phyloP scores from a whole-genome alignment of 2,113 vertebrate species.

The Limnothrissa miodon region DNA sequence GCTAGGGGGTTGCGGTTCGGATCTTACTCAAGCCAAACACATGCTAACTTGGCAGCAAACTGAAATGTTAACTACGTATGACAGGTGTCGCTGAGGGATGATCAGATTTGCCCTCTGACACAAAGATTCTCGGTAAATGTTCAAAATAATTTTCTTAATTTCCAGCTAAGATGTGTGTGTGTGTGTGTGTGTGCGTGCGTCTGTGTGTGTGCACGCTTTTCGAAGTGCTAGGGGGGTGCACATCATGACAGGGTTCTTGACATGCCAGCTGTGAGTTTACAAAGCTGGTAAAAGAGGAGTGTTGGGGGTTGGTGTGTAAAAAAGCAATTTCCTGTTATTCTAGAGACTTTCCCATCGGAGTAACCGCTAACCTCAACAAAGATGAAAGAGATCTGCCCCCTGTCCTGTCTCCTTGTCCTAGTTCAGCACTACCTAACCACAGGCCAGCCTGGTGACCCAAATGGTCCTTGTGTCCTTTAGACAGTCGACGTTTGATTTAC shows the following conservation, averaged over 20 bases:
- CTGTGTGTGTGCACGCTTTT: no score
- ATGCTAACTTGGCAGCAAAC: slow-evolving; percentile 50
- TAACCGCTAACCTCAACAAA: slow-evolving; percentile 56
- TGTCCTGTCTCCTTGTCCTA: slow-evolving; percentile 24
- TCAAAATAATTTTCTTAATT: neutral
- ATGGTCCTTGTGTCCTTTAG: neutral
- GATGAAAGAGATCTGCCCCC: slow-evolving; percentile 52
- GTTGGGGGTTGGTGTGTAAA: no score
- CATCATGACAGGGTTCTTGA: neutral
- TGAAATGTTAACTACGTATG: slow-evolving; percentile 50
- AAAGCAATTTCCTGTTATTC: slow-evolving; percentile 66
- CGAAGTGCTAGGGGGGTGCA: no score
- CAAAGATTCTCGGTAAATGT: neutral
- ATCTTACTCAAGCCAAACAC: slow-evolving; percentile 53
- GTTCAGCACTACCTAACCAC: neutral
- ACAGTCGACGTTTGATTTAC: neutral
- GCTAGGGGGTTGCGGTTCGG: neutral
- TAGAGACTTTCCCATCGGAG: slow-evolving; percentile 55
- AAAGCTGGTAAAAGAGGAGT: no score
- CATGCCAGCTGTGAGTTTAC: neutral
- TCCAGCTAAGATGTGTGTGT: neutral
- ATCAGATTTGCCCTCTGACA: neutral
- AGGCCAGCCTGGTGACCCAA: neutral
- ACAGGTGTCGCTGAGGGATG: slow-evolving; percentile 46
- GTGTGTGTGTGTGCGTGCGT: slow-evolving; percentile 15